Percentiles rank a stretch among this genome's conserved stretches.
Evolutionary conservation across 2,888 invertebrate genomes (phyloP).

Genomic region (Gnatocerus cornutus): DNA sequence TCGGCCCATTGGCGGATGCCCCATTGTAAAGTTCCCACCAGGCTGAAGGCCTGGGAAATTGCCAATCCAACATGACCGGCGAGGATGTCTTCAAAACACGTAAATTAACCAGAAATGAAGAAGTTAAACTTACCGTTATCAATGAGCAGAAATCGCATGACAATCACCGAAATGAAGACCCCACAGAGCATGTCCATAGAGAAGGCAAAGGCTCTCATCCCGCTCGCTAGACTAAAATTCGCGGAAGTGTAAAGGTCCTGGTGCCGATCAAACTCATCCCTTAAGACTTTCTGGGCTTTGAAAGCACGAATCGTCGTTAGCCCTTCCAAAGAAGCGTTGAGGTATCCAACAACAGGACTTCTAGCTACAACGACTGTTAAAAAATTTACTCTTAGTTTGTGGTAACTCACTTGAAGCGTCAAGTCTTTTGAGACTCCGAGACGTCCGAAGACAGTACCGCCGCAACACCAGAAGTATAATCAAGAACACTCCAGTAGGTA

Average conservation of each 20-base stretch:
- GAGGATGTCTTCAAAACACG: constrained; percentile 33
- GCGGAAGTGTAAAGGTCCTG: constrained; percentile 62
- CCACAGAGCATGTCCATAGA: constrained; percentile 63
- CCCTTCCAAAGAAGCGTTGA: constrained; percentile 68
- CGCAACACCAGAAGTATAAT: constrained; percentile 53
- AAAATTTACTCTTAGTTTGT: too few relatives aligned
- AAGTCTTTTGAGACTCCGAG: constrained; percentile 61
- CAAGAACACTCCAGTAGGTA: constrained; percentile 56
- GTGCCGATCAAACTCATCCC: constrained; percentile 65
- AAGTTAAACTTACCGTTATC: constrained; percentile 61
- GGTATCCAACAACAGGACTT: constrained; percentile 67
- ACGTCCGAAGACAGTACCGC: constrained; percentile 59
- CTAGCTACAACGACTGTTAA: constrained; percentile 60
- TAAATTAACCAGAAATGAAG: constrained; percentile 75
- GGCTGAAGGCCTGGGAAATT: constrained; percentile 71
- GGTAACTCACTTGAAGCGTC: constrained; percentile 62
- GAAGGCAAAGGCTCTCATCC: constrained; percentile 69
- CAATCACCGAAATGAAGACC: constrained; percentile 58
- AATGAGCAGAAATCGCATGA: constrained; percentile 43
- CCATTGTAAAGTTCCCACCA: constrained; percentile 80
- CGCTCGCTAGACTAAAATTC: constrained; percentile 62
- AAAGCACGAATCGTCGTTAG: constrained; percentile 67
- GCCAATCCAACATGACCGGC: constrained; percentile 71
- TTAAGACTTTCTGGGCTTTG: constrained; percentile 63
- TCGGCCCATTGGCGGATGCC: constrained; percentile 89